Percentiles rank a stretch among this genome's conserved stretches.
Conservation (phyloP, 2,797 vertebrate species). For the Hypotaenidia philippensis region DNA sequence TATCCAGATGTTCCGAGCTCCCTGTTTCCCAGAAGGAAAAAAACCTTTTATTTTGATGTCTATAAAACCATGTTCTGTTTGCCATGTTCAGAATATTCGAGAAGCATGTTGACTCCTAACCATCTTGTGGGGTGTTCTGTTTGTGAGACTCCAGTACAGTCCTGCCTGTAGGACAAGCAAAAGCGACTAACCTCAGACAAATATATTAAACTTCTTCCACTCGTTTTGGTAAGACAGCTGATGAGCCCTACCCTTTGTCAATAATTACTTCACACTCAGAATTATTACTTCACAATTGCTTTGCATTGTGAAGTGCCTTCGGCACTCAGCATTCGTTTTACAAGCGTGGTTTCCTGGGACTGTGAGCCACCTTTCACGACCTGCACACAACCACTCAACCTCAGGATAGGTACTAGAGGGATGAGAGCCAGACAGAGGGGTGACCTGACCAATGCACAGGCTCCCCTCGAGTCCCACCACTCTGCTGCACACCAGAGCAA, state of each 20-base stretch:
- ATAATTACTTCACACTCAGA: not conserved
- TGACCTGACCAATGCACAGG: rapidly evolving
- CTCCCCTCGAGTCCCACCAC: rapidly evolving
- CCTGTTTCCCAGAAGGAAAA: not conserved
- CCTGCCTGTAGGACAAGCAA: not conserved
- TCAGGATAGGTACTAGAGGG: not conserved
- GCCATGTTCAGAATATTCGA: not conserved
- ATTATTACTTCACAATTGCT: not conserved
- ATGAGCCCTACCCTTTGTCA: not conserved
- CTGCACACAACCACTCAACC: not conserved
- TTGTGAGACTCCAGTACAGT: not conserved
- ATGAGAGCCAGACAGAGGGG: not conserved
- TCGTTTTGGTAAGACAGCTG: not conserved
- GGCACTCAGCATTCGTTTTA: not conserved
- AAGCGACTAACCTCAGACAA: not conserved
- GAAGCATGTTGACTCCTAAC: not conserved
- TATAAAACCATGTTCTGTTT: not conserved
- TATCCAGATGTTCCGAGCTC: not conserved
- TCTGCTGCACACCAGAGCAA: not conserved
- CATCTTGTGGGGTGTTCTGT: not conserved
- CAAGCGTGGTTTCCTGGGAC: not conserved
- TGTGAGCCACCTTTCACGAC: not conserved
- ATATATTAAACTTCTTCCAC: not conserved
- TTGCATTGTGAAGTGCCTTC: not conserved
- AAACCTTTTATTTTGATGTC: not conserved